phyloP scores from a whole-genome alignment of 2,797 vertebrate species.

The Pogonophryne albipinna region DNA sequence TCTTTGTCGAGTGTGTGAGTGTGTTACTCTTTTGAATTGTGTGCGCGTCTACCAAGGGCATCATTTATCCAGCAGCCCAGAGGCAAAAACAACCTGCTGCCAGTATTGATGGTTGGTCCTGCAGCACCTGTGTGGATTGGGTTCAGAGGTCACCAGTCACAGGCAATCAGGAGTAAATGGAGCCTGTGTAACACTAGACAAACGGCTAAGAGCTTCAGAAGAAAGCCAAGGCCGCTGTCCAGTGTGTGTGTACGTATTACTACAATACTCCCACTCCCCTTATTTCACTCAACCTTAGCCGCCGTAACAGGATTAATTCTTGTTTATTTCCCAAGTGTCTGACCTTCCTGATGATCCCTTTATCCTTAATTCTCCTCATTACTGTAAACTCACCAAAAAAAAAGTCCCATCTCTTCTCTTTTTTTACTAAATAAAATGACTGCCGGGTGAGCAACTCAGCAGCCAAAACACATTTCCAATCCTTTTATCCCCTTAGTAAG shows the following conservation, averaged over 20 bases:
- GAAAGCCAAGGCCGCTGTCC: conserved; percentile 76
- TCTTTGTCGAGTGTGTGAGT: conserved; percentile 32
- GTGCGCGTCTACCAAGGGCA: conserved; percentile 74
- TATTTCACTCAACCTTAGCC: conserved; percentile 62
- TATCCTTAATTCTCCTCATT: conserved; percentile 49
- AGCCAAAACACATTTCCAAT: conserved; percentile 57
- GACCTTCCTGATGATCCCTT: conserved; percentile 67
- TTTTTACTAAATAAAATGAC: conserved; percentile 50
- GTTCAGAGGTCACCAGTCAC: conserved; percentile 83
- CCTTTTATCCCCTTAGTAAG: conserved; percentile 57
- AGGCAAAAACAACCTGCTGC: conserved; percentile 84
- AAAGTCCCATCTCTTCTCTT: not conserved
- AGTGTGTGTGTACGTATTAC: conserved; percentile 28
- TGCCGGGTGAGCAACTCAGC: conserved; percentile 39
- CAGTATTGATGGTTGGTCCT: conserved; percentile 82
- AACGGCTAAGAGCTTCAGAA: conserved; percentile 80
- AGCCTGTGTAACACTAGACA: conserved; percentile 82
- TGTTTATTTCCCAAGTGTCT: conserved; percentile 71
- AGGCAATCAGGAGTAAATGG: conserved; percentile 86
- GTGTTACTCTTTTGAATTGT: conserved; percentile 35
- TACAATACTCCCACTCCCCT: conserved; percentile 29
- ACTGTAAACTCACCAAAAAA: conserved; percentile 49
- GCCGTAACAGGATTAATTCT: conserved; percentile 76
- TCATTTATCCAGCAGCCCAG: conserved; percentile 82
- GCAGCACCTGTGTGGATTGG: conserved; percentile 82